Conservation (phyloP, 2,797 vertebrate genomes). For the Hybognathus amarus region DNA sequence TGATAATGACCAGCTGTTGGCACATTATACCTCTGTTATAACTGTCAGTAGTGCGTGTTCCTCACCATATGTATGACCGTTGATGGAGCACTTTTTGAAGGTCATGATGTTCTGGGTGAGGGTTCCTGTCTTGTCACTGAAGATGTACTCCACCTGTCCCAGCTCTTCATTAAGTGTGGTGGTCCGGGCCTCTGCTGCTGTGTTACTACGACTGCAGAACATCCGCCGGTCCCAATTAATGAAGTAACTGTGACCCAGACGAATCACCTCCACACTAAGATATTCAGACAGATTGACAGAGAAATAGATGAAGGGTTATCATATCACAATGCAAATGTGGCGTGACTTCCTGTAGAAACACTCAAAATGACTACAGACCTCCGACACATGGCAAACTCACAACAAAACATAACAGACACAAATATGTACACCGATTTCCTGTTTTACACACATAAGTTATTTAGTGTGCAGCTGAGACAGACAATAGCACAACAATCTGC, state of each 20-base stretch:
- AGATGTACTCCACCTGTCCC: constrained; percentile 95
- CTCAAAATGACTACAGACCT: background rate
- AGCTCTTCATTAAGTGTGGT: constrained; percentile 94
- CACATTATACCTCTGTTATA: background rate
- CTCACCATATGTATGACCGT: constrained; percentile 85
- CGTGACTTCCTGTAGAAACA: background rate
- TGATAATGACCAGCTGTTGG: background rate
- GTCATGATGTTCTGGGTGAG: constrained; percentile 97
- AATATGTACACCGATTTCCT: background rate
- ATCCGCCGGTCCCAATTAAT: constrained; percentile 97
- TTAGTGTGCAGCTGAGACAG: constrained; percentile 12
- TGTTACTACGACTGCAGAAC: constrained; percentile 85
- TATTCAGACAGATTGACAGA: constrained; percentile 30
- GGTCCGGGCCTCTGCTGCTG: constrained; percentile 88
- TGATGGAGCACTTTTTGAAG: constrained; percentile 94
- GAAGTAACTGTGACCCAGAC: constrained; percentile 95
- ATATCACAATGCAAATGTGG: background rate
- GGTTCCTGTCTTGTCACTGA: constrained; percentile 94
- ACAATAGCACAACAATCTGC: background rate
- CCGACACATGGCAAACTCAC: background rate
- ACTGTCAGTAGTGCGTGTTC: background rate
- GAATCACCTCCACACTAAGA: constrained; percentile 91
- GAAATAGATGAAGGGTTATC: background rate
- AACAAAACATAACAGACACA: constrained; percentile 18
- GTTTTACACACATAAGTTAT: background rate